Evolutionary conservation across 1,140 invertebrate genomes (phyloP).

Genomic region (Neodiprion virginianus): DNA sequence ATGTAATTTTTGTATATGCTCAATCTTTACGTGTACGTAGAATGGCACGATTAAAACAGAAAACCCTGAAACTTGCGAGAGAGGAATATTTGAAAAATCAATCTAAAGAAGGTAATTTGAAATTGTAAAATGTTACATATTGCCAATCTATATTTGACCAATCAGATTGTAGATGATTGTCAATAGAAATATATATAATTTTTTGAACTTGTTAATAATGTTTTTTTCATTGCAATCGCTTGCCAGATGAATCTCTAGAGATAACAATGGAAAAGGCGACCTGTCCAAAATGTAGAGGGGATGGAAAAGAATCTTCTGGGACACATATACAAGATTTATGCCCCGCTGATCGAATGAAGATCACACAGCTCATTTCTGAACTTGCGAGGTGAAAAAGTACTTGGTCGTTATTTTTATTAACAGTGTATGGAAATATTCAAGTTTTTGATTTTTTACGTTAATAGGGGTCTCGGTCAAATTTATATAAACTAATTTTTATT

Average conservation of each 20-base stretch:
- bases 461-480: neutral
- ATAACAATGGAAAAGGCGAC: slow-evolving; percentile 27
- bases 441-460: neutral
- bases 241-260: slow-evolving; percentile 30
- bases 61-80: neutral
- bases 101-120: neutral
- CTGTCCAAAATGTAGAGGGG: slow-evolving; percentile 38
- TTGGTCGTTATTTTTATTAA: slow-evolving; percentile 4
- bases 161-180: no score
- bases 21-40: neutral
- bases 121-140: no score
- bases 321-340: slow-evolving; percentile 45
- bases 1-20: neutral
- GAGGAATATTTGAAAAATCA: slow-evolving; percentile 1
- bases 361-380: slow-evolving; percentile 39
- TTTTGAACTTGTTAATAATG: neutral
- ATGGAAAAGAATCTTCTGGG: slow-evolving; percentile 22
- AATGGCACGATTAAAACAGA: neutral
- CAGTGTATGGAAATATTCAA: neutral
- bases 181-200: no score
- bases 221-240: neutral
- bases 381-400: slow-evolving; percentile 36
- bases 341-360: slow-evolving; percentile 40
- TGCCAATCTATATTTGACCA: no score
- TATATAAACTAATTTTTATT: neutral